phyloP scores from a whole-genome alignment of 2,888 invertebrate genomes.

The Alcis repandata region DNA sequence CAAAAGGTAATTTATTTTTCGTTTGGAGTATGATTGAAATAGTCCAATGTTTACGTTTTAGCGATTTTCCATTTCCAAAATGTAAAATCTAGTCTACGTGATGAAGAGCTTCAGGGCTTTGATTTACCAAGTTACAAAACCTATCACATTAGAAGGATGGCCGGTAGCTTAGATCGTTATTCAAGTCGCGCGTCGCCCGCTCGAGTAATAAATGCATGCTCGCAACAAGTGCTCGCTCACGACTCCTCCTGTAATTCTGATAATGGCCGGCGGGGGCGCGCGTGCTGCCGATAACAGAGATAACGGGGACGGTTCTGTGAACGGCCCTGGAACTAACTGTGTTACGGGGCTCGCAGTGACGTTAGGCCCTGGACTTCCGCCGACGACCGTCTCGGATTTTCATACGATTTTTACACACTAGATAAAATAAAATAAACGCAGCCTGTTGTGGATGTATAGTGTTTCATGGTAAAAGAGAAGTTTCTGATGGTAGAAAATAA shows the following conservation, averaged over 20 bases:
- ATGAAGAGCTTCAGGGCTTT: neutral
- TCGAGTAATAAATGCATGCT: conserved; percentile 24
- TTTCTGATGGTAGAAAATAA: too few species aligned
- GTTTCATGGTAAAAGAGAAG: too few species aligned
- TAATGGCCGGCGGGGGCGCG: conserved; percentile 64
- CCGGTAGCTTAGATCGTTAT: conserved; percentile 48
- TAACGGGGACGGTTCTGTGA: conserved; percentile 52
- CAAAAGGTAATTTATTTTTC: too few species aligned
- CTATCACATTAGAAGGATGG: conserved; percentile 9
- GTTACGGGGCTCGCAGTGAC: neutral
- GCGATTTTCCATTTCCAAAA: too few species aligned
- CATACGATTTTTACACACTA: neutral
- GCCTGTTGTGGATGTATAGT: too few species aligned
- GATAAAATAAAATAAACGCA: neutral
- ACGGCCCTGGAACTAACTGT: conserved; percentile 22
- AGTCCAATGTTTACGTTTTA: neutral
- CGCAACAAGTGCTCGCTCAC: conserved; percentile 56
- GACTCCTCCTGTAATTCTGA: conserved; percentile 67
- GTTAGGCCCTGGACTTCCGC: neutral
- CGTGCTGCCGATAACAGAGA: conserved; percentile 64
- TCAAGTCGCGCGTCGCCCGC: conserved; percentile 41
- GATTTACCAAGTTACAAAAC: conserved; percentile 4
- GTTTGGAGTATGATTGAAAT: neutral
- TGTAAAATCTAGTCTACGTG: neutral
- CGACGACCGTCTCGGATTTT: too few species aligned